Conservation (phyloP, 1,140 invertebrate species). For the Luehdorfia chinensis region DNA sequence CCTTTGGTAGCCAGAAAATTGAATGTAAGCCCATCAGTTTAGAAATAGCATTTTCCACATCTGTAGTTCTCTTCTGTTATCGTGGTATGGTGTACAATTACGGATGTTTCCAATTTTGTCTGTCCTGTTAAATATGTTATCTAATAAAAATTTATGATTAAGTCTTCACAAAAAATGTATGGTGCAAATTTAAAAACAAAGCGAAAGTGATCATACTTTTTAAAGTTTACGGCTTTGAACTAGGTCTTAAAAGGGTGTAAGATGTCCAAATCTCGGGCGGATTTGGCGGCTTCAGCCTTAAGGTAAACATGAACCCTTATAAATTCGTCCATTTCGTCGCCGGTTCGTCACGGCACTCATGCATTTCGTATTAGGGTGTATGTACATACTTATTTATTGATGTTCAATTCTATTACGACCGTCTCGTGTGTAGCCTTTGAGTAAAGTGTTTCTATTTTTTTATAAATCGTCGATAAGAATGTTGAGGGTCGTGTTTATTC, state of each 20-base stretch:
- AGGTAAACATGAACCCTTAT: conserved; percentile 1
- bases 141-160: no score
- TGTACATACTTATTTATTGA: conserved; percentile 3
- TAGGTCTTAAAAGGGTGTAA: background rate
- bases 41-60: no score
- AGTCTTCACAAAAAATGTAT: no score
- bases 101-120: no score
- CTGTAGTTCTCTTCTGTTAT: no score
- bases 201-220: no score
- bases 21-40: no score
- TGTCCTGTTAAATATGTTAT: no score
- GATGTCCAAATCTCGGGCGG: background rate
- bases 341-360: background rate
- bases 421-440: background rate
- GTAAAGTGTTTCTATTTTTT: background rate
- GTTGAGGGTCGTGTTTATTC: conserved; percentile 1
- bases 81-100: no score
- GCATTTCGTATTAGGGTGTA: background rate
- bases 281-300: background rate
- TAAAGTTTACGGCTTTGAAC: no score
- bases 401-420: background rate
- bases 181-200: no score
- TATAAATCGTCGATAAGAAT: conserved; percentile 3
- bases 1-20: no score
- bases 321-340: background rate